Evolutionary conservation across 2,797 vertebrate species (phyloP).

Genomic region (Ciconia nigra): DNA sequence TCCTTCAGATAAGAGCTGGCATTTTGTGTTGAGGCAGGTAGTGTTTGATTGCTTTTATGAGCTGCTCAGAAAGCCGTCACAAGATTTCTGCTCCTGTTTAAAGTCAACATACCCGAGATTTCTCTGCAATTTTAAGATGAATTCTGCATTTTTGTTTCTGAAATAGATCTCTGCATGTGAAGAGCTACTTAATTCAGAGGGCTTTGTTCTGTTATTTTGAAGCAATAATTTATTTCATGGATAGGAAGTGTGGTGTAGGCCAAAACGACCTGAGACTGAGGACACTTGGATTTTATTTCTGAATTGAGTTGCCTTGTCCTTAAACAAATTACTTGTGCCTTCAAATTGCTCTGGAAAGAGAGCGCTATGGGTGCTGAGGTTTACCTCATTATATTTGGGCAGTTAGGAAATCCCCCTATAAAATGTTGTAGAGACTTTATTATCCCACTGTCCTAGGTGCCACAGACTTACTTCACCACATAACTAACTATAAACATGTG

Average conservation of each 20-base stretch:
- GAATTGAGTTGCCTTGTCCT: not conserved
- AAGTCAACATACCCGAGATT: not conserved
- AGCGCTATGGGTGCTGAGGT: not conserved
- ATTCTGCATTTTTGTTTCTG: not conserved
- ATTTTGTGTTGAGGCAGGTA: not conserved
- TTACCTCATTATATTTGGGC: not conserved
- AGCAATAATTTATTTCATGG: not conserved
- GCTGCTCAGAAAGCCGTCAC: not conserved
- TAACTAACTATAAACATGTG: conserved; percentile 3
- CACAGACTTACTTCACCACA: not conserved
- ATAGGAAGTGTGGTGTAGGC: not conserved
- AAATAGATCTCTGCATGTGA: not conserved
- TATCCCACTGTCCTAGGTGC: not conserved
- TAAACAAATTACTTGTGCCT: not conserved
- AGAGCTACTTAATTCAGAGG: not conserved
- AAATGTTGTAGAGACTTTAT: not conserved
- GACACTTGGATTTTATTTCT: not conserved
- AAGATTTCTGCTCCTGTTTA: not conserved
- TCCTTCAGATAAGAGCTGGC: not conserved
- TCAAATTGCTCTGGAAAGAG: not conserved
- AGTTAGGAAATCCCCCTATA: not conserved
- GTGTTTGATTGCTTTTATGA: not conserved
- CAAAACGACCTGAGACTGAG: not conserved
- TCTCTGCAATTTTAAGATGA: not conserved
- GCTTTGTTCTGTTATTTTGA: not conserved